Percentiles rank a stretch among this genome's conserved stretches.
Conservation (phyloP, 2,888 invertebrate genomes). For the Spicauda simplicius region DNA sequence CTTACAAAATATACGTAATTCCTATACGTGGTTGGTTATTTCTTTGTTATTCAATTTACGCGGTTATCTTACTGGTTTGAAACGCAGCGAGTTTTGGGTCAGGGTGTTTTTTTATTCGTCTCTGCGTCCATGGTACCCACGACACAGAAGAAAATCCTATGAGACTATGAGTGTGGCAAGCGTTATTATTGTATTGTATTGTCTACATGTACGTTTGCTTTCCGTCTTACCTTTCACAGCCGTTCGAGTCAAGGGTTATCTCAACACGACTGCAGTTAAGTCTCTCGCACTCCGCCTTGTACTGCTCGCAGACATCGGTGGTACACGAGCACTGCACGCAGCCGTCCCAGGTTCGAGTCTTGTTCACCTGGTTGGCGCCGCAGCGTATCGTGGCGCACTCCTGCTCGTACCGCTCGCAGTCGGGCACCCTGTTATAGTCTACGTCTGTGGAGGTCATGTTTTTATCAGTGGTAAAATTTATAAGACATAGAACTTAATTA, state of each 20-base stretch:
- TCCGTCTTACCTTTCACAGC: conserved; percentile 59
- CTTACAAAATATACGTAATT: too few relatives aligned
- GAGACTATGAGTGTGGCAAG: too few relatives aligned
- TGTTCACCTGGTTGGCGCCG: conserved; percentile 88
- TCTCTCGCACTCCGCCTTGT: conserved; percentile 85
- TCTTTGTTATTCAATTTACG: too few relatives aligned
- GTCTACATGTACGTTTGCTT: neutral
- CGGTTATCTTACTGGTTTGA: too few relatives aligned
- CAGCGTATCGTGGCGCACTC: conserved; percentile 88
- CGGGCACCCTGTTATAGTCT: neutral
- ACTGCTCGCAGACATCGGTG: conserved; percentile 81
- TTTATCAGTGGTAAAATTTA: too few relatives aligned
- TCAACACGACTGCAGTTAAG: conserved; percentile 89
- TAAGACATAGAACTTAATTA: too few relatives aligned
- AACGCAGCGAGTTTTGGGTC: too few relatives aligned
- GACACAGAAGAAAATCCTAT: too few relatives aligned
- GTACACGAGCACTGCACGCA: conserved; percentile 88
- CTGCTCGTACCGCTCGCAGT: conserved; percentile 83
- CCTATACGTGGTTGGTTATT: too few relatives aligned
- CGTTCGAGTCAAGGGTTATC: conserved; percentile 54
- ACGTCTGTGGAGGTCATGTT: neutral
- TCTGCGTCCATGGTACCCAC: too few relatives aligned
- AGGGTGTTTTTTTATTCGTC: too few relatives aligned
- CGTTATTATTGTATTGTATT: too few relatives aligned
- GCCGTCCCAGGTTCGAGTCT: conserved; percentile 72